These are phyloP conservation scores for Ophioderma brevispina DNA, from an alignment of 35 echinoderm and acorn worm genomes.

Conservation along the genomic window DNA sequence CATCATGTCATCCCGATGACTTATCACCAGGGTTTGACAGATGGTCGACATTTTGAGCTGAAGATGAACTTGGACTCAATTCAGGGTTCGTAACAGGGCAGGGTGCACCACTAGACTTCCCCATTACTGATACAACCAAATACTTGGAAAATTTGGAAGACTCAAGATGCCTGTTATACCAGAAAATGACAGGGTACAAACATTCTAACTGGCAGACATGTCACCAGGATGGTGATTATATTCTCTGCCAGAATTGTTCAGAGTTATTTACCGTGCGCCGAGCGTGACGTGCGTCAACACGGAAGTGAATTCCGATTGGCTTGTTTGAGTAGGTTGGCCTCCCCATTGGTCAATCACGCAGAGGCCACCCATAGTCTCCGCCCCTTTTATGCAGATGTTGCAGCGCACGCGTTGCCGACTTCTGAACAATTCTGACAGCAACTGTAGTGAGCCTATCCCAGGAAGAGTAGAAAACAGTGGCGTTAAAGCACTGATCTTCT, in stretches of 20 bases:
- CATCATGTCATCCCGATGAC: neutral
- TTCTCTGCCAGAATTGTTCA: too few relatives aligned
- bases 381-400: too few relatives aligned
- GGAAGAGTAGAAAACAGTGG: neutral
- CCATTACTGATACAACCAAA: neutral
- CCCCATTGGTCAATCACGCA: too few relatives aligned
- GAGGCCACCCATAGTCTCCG: too few relatives aligned
- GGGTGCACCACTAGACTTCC: neutral
- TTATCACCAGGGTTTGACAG: neutral
- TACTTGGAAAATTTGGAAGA: neutral
- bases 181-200: neutral
- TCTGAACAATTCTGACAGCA: too few relatives aligned
- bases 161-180: neutral
- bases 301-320: too few relatives aligned
- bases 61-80: neutral
- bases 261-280: too few relatives aligned
- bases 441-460: neutral
- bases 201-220: neutral
- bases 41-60: neutral
- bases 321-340: too few relatives aligned
- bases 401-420: too few relatives aligned
- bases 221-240: neutral
- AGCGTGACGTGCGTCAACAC: too few relatives aligned
- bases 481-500: neutral
- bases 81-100: neutral